phyloP scores from a whole-genome alignment of 2,797 vertebrate species.

The Tenualosa thibaudeaui region DNA sequence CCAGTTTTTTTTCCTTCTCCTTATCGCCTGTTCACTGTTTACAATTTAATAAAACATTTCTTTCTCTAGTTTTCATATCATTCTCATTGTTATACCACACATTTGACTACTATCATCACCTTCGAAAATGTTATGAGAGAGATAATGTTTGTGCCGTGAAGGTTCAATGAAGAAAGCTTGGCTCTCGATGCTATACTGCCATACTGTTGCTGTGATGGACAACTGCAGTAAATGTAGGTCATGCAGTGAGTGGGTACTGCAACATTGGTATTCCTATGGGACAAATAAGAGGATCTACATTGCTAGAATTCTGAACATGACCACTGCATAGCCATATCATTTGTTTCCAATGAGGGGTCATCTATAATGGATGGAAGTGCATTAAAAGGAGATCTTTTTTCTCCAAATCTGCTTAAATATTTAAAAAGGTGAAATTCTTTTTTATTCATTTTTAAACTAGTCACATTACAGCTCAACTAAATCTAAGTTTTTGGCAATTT shows the following conservation, averaged over 20 bases:
- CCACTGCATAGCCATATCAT: constrained; percentile 49
- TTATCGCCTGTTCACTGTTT: background rate
- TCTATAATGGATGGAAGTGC: constrained; percentile 50
- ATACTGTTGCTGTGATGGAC: constrained; percentile 56
- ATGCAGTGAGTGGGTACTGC: constrained; percentile 61
- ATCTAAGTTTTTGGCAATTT: background rate
- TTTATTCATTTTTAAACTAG: constrained; percentile 24
- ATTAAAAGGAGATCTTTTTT: constrained; percentile 36
- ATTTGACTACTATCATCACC: background rate
- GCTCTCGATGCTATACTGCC: constrained; percentile 55
- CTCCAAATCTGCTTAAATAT: constrained; percentile 31
- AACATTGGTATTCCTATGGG: constrained; percentile 46
- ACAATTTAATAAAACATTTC: background rate
- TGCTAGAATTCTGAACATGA: constrained; percentile 55
- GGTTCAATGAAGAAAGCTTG: constrained; percentile 32
- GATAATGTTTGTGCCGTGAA: background rate
- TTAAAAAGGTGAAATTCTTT: constrained; percentile 42
- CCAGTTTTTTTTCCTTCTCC: background rate
- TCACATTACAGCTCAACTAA: background rate
- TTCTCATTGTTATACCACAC: background rate
- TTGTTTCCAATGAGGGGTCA: constrained; percentile 44
- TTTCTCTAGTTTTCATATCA: background rate
- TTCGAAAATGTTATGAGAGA: background rate
- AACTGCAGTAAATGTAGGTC: constrained; percentile 62
- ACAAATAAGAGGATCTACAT: constrained; percentile 65